Percentiles rank a stretch among this genome's conserved stretches.
Evolutionary conservation across 2,113 vertebrate genomes (phyloP).

Genomic region (Thamnophis sirtalis): DNA sequence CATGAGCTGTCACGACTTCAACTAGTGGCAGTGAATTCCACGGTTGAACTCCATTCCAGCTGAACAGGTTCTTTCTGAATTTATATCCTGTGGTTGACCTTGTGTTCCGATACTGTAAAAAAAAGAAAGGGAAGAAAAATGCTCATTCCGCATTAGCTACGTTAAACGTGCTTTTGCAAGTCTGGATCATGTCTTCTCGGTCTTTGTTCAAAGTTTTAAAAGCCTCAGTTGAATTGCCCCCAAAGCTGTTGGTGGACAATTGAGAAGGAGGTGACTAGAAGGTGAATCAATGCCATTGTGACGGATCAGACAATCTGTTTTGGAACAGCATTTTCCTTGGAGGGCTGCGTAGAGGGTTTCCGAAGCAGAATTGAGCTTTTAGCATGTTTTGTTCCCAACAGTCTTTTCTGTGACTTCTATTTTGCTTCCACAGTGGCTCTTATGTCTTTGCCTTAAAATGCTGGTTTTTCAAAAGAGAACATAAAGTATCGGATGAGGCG

Average conservation of each 20-base stretch:
- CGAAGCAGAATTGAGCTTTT: not conserved
- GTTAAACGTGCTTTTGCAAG: not conserved
- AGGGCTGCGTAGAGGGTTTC: not conserved
- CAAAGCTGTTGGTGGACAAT: not conserved
- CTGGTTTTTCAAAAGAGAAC: not conserved
- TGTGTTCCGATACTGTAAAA: not conserved
- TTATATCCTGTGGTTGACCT: not conserved
- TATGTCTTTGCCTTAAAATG: not conserved
- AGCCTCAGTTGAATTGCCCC: not conserved
- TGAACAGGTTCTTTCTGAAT: not conserved
- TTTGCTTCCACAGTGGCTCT: not conserved
- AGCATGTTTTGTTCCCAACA: not conserved
- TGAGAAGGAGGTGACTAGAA: not conserved
- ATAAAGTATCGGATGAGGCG: not conserved
- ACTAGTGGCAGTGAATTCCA: not conserved
- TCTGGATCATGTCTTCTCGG: not conserved
- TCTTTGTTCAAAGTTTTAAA: not conserved
- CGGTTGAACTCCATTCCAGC: not conserved
- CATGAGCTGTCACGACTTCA: not conserved
- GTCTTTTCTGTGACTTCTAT: not conserved
- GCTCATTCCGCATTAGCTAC: not conserved
- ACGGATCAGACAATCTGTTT: not conserved
- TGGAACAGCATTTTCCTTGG: not conserved
- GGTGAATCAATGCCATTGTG: not conserved
- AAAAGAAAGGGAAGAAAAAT: not conserved